Percentiles rank a stretch among this genome's conserved stretches.
Conservation (phyloP, 2,888 invertebrate species). For the Tricholauxania praeusta region DNA sequence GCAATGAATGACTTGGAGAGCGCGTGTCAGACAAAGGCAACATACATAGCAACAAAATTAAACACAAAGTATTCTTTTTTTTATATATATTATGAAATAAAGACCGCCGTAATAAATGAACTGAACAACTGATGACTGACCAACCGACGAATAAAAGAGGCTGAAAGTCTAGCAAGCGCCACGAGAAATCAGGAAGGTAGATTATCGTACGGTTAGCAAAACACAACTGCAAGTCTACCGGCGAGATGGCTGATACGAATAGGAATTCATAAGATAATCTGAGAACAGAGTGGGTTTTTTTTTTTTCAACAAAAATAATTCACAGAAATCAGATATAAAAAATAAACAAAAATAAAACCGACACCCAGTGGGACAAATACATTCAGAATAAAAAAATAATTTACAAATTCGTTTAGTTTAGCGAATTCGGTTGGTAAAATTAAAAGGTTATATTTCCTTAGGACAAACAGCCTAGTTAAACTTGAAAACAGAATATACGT, state of each 20-base stretch:
- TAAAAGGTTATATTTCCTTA: no score
- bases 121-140: background rate
- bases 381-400: background rate
- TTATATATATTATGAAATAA: background rate
- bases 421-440: no score
- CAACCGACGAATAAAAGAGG: background rate
- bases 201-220: constrained; percentile 14
- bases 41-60: background rate
- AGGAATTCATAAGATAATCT: constrained; percentile 3
- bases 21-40: background rate
- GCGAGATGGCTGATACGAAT: background rate
- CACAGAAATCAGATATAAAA: background rate
- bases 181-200: background rate
- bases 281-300: background rate
- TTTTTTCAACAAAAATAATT: background rate
- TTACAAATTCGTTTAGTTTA: background rate
- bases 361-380: background rate
- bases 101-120: background rate
- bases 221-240: constrained; percentile 22
- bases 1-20: background rate
- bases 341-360: background rate
- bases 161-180: background rate
- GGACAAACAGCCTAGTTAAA: no score
- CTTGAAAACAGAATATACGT: no score
- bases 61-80: background rate